Percentiles rank a stretch among this genome's conserved stretches.
Conservation (phyloP, 2,113 vertebrate species). For the Aptenodytes patagonicus region DNA sequence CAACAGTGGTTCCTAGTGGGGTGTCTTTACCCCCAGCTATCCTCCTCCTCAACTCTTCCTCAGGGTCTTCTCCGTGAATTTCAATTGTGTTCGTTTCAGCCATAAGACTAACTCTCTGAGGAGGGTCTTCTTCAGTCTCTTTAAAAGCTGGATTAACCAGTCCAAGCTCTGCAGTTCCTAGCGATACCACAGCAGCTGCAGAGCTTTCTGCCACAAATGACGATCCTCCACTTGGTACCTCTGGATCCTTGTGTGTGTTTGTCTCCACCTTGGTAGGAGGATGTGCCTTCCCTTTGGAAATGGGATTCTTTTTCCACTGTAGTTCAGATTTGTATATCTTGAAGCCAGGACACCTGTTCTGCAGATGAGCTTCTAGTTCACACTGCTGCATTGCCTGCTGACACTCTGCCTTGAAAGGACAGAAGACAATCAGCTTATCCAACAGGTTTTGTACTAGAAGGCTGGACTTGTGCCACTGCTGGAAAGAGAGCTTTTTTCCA, state of each 20-base stretch:
- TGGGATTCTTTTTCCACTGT: conserved; percentile 73
- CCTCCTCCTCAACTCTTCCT: conserved; percentile 77
- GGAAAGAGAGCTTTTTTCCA: conserved; percentile 74
- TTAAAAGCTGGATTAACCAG: conserved; percentile 81
- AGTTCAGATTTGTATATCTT: conserved; percentile 75
- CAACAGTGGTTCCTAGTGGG: conserved; percentile 79
- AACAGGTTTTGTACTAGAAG: conserved; percentile 80
- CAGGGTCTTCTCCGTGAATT: conserved; percentile 72
- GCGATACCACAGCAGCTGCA: not conserved
- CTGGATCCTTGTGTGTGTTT: not conserved
- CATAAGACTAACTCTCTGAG: conserved; percentile 75
- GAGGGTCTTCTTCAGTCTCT: conserved; percentile 78
- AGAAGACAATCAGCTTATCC: conserved; percentile 79
- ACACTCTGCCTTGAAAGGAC: conserved; percentile 75
- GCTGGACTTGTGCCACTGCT: conserved; percentile 80
- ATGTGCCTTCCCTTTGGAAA: conserved; percentile 74
- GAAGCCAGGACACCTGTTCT: conserved; percentile 82
- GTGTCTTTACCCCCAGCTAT: conserved; percentile 82
- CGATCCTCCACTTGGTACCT: not conserved
- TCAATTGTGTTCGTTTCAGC: conserved; percentile 76
- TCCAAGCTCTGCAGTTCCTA: conserved; percentile 69
- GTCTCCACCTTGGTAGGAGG: conserved; percentile 62
- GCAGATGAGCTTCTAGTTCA: conserved; percentile 82
- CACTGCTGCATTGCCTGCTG: conserved; percentile 78
- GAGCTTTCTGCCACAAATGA: not conserved